These are phyloP conservation scores for Sebastes iracundus DNA, from an alignment of 2,797 vertebrate species.

Conservation along the genomic window DNA sequence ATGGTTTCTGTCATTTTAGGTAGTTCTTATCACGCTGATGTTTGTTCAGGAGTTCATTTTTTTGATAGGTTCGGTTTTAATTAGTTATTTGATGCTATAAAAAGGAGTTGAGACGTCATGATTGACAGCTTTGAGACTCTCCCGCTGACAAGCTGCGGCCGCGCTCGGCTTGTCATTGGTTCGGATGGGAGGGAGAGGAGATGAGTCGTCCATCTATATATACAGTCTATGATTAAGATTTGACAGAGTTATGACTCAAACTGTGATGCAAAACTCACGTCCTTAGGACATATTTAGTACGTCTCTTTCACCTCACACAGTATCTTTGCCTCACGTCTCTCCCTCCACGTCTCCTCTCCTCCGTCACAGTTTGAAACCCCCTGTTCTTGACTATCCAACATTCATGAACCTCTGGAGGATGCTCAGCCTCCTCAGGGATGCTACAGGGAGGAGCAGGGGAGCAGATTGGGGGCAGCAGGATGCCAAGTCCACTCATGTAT, in stretches of 20 bases:
- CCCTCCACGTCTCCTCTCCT: background rate
- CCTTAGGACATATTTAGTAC: background rate
- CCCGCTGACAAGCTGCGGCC: too few species aligned
- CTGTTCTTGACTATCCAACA: background rate
- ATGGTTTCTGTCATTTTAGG: too few species aligned
- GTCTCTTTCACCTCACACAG: background rate
- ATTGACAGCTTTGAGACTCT: too few species aligned
- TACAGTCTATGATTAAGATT: too few species aligned
- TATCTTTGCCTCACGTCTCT: background rate
- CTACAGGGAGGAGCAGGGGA: slow-evolving; percentile 25
- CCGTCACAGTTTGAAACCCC: background rate
- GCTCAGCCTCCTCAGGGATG: slow-evolving; percentile 12
- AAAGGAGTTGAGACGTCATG: rapidly evolving
- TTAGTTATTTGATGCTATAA: too few species aligned
- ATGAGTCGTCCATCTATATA: too few species aligned
- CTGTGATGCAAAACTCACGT: background rate
- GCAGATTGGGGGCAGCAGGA: slow-evolving; percentile 56
- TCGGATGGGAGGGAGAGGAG: too few species aligned
- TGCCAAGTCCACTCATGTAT: slow-evolving; percentile 71
- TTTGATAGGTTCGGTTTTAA: too few species aligned
- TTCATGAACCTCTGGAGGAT: background rate
- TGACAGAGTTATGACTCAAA: background rate
- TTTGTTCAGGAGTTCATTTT: too few species aligned
- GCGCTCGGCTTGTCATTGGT: too few species aligned
- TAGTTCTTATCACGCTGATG: too few species aligned